These are phyloP conservation scores for Rhopilema esculentum DNA, from an alignment of 30 jellyfish, hydroid and myxozoan species.

Conservation along the genomic window DNA sequence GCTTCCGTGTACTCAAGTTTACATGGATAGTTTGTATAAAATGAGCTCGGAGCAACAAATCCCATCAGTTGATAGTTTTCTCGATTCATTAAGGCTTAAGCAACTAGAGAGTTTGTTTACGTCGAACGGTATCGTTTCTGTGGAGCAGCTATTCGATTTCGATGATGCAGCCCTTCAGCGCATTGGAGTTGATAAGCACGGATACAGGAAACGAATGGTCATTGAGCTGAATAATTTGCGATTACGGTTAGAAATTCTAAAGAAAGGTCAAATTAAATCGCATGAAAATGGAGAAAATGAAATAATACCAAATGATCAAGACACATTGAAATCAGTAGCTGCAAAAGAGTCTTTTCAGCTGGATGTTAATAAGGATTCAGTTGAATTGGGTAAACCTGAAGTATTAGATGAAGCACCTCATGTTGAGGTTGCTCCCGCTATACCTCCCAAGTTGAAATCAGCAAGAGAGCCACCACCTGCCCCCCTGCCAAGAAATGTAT, in stretches of 20 bases:
- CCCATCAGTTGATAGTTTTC: slow-evolving; percentile 63
- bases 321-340: neutral
- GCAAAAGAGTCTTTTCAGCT: neutral
- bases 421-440: slow-evolving; percentile 28
- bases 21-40: neutral
- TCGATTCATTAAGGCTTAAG: slow-evolving; percentile 53
- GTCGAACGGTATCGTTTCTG: slow-evolving; percentile 22
- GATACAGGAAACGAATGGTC: slow-evolving; percentile 80
- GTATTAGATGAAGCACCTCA: neutral
- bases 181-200: slow-evolving; percentile 81
- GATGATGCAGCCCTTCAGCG: slow-evolving; percentile 57
- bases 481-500: slow-evolving; percentile 31
- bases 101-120: slow-evolving; percentile 33
- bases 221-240: slow-evolving; percentile 62
- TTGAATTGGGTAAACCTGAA: too few species aligned
- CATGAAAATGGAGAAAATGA: neutral
- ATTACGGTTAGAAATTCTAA: slow-evolving; percentile 15
- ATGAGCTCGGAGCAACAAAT: neutral
- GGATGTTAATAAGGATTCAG: neutral
- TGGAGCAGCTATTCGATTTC: slow-evolving; percentile 19
- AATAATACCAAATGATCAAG: neutral
- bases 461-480: slow-evolving; percentile 13
- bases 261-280: neutral
- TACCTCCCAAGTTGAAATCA: slow-evolving; percentile 34
- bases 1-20: slow-evolving; percentile 51